Evolutionary conservation across 2,888 invertebrate genomes (phyloP).

Genomic region (Papilio protenor): DNA sequence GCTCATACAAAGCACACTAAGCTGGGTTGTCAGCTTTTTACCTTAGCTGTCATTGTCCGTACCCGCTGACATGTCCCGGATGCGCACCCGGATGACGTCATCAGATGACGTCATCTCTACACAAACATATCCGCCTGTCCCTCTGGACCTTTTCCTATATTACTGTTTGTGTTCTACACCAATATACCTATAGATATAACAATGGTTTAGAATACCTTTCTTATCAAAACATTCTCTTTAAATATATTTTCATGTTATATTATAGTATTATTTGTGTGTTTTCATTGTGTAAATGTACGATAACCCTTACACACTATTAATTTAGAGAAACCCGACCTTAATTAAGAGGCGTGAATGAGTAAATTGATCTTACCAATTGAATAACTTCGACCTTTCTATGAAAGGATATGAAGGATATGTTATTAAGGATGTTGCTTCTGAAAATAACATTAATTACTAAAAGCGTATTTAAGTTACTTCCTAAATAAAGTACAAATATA

Average conservation of each 20-base stretch:
- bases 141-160: slow-evolving; percentile 36
- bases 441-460: not conserved
- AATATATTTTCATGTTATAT: not conserved
- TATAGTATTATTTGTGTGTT: not conserved
- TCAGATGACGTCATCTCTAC: slow-evolving; percentile 35
- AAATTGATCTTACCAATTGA: slow-evolving; percentile 8
- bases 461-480: not conserved
- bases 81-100: slow-evolving; percentile 39
- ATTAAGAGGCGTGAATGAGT: slow-evolving; percentile 17
- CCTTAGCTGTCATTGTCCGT: slow-evolving; percentile 40
- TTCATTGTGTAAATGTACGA: not conserved
- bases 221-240: not conserved
- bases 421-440: not conserved
- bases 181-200: not conserved
- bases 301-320: not conserved
- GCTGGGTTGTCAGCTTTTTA: slow-evolving; percentile 29
- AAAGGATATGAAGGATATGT: not conserved
- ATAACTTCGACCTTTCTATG: not conserved
- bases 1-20: slow-evolving; percentile 17
- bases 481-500: too few species aligned
- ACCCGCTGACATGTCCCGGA: slow-evolving; percentile 42
- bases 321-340: slow-evolving; percentile 6
- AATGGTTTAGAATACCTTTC: not conserved
- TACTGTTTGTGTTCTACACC: slow-evolving; percentile 25
- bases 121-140: slow-evolving; percentile 41